phyloP scores from a whole-genome alignment of 2,113 vertebrate genomes.

The Melanocharis versteri region DNA sequence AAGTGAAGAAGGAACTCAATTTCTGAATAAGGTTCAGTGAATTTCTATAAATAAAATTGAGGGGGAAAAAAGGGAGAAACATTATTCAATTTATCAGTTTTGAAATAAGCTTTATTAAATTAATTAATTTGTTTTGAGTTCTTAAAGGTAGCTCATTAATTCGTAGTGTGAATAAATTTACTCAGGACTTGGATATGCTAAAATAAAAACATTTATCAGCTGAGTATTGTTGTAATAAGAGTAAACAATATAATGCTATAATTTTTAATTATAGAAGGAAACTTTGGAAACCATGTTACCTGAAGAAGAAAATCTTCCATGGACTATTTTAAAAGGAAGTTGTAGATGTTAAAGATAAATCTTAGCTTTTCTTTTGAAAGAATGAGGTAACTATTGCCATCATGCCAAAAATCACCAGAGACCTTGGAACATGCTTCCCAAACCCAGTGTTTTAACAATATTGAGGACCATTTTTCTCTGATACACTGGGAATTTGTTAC shows the following conservation, averaged over 20 bases:
- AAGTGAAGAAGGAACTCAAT: background rate
- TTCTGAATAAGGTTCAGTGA: background rate
- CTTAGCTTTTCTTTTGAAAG: background rate
- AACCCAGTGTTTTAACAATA: background rate
- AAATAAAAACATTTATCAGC: background rate
- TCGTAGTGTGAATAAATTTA: background rate
- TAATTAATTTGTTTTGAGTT: background rate
- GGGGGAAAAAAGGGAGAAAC: background rate
- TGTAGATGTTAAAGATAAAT: background rate
- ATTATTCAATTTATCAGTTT: background rate
- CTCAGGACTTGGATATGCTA: background rate
- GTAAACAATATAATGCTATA: background rate
- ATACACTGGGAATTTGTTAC: background rate
- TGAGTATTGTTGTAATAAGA: background rate
- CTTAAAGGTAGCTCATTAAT: background rate
- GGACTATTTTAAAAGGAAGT: background rate
- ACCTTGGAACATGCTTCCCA: background rate
- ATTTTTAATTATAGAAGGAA: background rate
- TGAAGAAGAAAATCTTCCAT: background rate
- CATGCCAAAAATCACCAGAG: background rate
- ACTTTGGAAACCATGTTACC: background rate
- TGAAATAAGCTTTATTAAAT: background rate
- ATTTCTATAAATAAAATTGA: background rate
- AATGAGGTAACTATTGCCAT: background rate
- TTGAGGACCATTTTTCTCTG: background rate